Base-by-base conservation (phyloP, 2,888 invertebrate species). In the Cenopis cana region DNA sequence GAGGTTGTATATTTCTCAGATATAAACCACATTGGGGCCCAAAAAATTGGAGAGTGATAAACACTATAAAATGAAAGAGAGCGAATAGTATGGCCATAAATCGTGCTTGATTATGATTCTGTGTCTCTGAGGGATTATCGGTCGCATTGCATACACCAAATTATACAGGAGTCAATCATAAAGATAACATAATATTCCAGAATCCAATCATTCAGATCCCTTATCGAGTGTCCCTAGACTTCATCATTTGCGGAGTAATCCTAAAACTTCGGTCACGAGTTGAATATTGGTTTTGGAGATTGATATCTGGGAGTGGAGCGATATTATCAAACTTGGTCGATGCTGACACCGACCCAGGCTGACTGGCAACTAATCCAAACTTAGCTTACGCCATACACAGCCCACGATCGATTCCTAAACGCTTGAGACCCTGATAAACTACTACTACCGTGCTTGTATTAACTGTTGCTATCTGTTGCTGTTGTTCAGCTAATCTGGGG, bases 361-460 rank as follows among this genome's bases (percentile, higher is more conserved):
- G 80, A 81, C 77, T 81, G 80, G 76, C 75, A 88, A 88, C 87
- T 88, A 87, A 87, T 87, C 79, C 85, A 87, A 88, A 82, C 87
- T 87, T 74, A 75, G 74, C 75, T 75, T 75, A 74, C 70, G 71
- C 75, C 72, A 73, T 72, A 78, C 73, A 74, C 54, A 20, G 4
- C 6, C n/a, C 49, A 4, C 14, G 46, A 46, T 46, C 65, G 54
- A 29, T 65, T 65, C 18, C 8, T n/a, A 36, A 36, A 20, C 38
- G 14, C 24, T 18, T 41, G 14, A n/a, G 46, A 46, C n/a, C 46
- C 6, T 14, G n/a, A n/a, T 46, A 46, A 46, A n/a, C 46, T n/a
- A 46, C 46, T 14, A n/a, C 46, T n/a, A 46, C 46, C n/a, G 46
- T n/a, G n/a, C 33, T 33, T 8, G 9, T 33, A 8, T 8, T 33